Percentiles rank a stretch among this genome's conserved stretches.
phyloP scores from a whole-genome alignment of 2,797 vertebrate genomes.

The Esox lucius region DNA sequence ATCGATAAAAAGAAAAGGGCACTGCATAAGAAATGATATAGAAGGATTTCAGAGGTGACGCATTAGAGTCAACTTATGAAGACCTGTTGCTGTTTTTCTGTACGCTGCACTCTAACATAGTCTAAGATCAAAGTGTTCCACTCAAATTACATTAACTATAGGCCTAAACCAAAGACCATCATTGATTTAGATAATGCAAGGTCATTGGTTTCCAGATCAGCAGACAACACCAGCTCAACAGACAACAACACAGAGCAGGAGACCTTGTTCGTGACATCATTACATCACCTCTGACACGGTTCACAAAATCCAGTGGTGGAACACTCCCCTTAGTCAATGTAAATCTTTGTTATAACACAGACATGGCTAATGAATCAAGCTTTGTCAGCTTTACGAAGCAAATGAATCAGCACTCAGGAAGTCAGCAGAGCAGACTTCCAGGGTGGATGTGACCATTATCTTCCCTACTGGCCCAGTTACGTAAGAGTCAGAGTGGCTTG shows the following conservation, averaged over 20 bases:
- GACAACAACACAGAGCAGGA: no score
- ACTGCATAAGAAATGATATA: neutral
- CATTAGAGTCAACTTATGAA: neutral
- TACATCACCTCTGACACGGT: neutral
- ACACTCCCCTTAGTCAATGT: neutral
- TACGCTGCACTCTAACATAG: neutral
- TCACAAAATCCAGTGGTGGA: neutral
- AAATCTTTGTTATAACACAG: neutral
- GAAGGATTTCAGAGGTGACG: neutral
- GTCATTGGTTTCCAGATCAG: no score
- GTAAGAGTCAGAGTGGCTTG: slow-evolving; percentile 19
- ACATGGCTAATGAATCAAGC: neutral
- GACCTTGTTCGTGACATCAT: neutral
- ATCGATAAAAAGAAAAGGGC: no score
- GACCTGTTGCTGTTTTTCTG: neutral
- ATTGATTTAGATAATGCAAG: no score
- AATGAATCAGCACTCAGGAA: slow-evolving; percentile 23
- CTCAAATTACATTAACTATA: neutral
- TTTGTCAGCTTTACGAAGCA: neutral
- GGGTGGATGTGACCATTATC: slow-evolving; percentile 16
- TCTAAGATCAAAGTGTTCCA: neutral
- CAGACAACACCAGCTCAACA: no score
- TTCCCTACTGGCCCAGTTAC: slow-evolving; percentile 28
- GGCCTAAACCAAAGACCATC: neutral
- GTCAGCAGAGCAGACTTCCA: slow-evolving; percentile 41